Evolutionary conservation across 2,888 invertebrate genomes (phyloP).

Genomic region (Emmelina monodactyla): DNA sequence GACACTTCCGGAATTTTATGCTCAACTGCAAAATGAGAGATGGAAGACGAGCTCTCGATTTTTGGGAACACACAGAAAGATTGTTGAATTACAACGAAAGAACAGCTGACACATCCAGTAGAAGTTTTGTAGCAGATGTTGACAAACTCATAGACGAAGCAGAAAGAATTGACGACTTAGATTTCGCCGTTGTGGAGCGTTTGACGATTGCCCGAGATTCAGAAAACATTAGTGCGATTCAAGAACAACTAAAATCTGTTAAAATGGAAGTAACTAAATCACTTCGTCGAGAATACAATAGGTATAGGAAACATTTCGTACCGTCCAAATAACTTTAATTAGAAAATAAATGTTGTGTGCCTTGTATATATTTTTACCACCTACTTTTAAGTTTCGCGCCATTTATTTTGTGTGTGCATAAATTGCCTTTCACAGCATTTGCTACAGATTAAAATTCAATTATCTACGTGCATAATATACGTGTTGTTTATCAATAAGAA

Average conservation of each 20-base stretch:
- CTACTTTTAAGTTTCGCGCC: no score
- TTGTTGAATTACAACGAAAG: conserved; percentile 36
- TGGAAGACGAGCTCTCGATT: conserved; percentile 40
- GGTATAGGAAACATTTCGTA: conserved; percentile 42
- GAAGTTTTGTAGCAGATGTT: conserved; percentile 33
- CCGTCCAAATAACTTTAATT: conserved; percentile 25
- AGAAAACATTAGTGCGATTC: conserved; percentile 38
- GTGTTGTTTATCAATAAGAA: no score
- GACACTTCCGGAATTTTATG: conserved; percentile 55
- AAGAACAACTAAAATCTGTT: conserved; percentile 34
- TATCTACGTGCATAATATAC: no score
- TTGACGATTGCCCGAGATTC: conserved; percentile 35
- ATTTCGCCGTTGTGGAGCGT: conserved; percentile 49
- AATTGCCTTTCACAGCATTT: no score
- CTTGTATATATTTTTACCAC: no score
- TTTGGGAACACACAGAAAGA: conserved; percentile 49
- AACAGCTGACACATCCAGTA: conserved; percentile 33
- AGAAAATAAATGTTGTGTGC: no score
- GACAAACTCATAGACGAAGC: conserved; percentile 43
- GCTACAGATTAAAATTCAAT: no score
- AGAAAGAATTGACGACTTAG: conserved; percentile 47
- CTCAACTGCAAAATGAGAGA: conserved; percentile 43
- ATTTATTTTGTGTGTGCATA: no score
- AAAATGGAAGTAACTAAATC: conserved; percentile 48
- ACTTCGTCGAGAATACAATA: conserved; percentile 41